Evolutionary conservation across 2,113 vertebrate genomes (phyloP), one percentile per base, ranked within the genome.

Genomic region (Nannospalax galili): DNA sequence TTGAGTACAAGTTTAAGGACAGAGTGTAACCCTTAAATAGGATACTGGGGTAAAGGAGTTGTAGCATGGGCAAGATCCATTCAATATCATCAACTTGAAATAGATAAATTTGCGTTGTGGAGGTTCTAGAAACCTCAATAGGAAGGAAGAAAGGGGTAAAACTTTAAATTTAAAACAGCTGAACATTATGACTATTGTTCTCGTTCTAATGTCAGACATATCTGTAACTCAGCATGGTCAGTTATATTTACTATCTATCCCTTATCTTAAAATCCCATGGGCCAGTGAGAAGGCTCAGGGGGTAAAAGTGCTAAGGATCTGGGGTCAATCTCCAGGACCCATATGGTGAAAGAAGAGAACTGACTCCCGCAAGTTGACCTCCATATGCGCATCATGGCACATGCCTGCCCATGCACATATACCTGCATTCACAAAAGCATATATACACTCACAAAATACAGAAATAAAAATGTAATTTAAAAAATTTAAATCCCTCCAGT

Each of bases 81-180:
- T 58, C 20, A 80, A 30, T 12, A 3, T 10, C 73, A 4, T 73
- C 22, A 77, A n/a, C 52, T 77, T 90, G 72, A 92, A 48, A 62
- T 78, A 82, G 16, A 42, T 14, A 94, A 14, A 17, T 37, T 67
- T 90, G 17, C 26, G 90, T 78, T 84, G 12, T 60, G 12, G n/a
- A 60, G 8, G 11, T 82, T 45, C 70, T 40, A 45, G 16, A 87
- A 78, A 65, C 12, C 26, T 91, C 8, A 17, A 11, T 48, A 67
- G 72, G 14, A 78, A 74, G 16, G 65, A 80, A 32, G 70, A 58
- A 42, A 86, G 16, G 22, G 19, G 16, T 56, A 91, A 32, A 60
- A n/a, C n/a, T n/a, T n/a, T n/a, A n/a, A n/a, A 81, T 64, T n/a
- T 69, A 45, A 93, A 95, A 67, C 28, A 88, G 28, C 15, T 74